A percentile compares a stretch with the other conserved stretches of the same genome.
Evolutionary conservation across 2,797 vertebrate species (phyloP).

Genomic region (Ctenochaetus hawaiiensis): DNA sequence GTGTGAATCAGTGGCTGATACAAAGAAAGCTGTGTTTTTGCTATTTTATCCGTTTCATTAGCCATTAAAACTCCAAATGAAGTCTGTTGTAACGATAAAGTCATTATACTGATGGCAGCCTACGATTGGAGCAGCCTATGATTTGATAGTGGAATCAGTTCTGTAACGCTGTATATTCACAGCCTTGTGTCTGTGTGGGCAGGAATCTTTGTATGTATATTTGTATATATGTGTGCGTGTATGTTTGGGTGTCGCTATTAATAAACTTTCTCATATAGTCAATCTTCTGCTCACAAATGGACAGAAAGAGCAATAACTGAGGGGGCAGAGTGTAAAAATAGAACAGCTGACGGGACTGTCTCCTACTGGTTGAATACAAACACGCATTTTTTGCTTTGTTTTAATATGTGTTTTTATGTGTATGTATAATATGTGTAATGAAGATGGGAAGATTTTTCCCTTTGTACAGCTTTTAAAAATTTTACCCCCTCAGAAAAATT

Average conservation of each 20-base stretch:
- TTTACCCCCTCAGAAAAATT: constrained; percentile 68
- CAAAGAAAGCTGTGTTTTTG: constrained; percentile 17
- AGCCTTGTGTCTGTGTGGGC: constrained; percentile 22
- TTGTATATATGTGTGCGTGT: constrained; percentile 4
- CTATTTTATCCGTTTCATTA: constrained; percentile 17
- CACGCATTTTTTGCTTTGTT: constrained; percentile 16
- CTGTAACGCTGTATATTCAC: constrained; percentile 39
- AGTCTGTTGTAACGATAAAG: constrained; percentile 1
- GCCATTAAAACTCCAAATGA: neutral
- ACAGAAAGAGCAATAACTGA: constrained; percentile 60
- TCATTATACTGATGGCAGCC: constrained; percentile 15
- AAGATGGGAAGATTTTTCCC: constrained; percentile 5
- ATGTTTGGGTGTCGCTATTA: constrained; percentile 51
- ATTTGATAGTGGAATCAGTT: constrained; percentile 8
- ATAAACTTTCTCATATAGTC: constrained; percentile 47
- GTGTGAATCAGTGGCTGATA: constrained; percentile 9
- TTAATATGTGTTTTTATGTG: neutral
- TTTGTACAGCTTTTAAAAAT: constrained; percentile 52
- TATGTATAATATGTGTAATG: neutral
- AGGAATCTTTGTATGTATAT: constrained; percentile 36
- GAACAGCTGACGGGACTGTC: constrained; percentile 50
- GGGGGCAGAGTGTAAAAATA: constrained; percentile 63
- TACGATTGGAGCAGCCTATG: neutral
- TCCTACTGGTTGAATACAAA: constrained; percentile 39
- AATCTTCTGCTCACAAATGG: constrained; percentile 47